Evolutionary conservation across 2,888 invertebrate species (phyloP), one percentile per base, ranked within the genome.

Genomic region (Rhabditoides inermis): DNA sequence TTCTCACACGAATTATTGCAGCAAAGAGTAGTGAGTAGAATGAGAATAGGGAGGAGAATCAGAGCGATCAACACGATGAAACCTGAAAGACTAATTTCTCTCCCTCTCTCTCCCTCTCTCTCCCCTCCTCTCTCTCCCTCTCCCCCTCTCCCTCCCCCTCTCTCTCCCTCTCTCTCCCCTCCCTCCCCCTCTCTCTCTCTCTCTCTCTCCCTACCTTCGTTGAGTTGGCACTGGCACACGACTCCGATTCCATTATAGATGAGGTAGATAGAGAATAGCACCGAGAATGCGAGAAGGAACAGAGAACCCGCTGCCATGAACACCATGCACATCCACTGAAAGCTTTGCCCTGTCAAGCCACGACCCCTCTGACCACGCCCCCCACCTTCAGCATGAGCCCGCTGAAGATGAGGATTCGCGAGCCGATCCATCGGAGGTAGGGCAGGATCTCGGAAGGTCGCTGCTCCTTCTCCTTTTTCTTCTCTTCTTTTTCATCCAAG

Each of bases 1-100:
- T 65, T 60, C 46, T 68, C 66, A 20, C 60, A 47, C 3, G 68
- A 60, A 32, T 64, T 68, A 45, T 68, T 68, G 46, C 68, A 68
- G 47, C 68, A 66, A 0, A 68, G 47, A 12, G 68, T 66, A 2
- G 63, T 61, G 2, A 68, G 49, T 5, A 68, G 59, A 35, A 68
- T 68, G 25, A 68, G 50, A 30, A 62, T 58, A 3, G 62, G 62
- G 4, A 62, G 48, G 4, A 62, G 45, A 44, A 62, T 62, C 15
- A 62, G 41, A 2, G 62, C 62, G 25, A 62, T 62, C 18, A 61
- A 42, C 3, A 62, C 62, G 18, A 60, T 52, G 35, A 62, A 62
- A 10, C 62, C 59, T 56, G 32, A n/a, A n/a, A n/a, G n/a, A n/a
- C n/a, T n/a, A n/a, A n/a, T n/a, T n/a, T n/a, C n/a, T n/a, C n/a